Base-by-base conservation (phyloP, 37 sponge, comb jelly and placozoan species). In the Bolinopsis microptera region DNA sequence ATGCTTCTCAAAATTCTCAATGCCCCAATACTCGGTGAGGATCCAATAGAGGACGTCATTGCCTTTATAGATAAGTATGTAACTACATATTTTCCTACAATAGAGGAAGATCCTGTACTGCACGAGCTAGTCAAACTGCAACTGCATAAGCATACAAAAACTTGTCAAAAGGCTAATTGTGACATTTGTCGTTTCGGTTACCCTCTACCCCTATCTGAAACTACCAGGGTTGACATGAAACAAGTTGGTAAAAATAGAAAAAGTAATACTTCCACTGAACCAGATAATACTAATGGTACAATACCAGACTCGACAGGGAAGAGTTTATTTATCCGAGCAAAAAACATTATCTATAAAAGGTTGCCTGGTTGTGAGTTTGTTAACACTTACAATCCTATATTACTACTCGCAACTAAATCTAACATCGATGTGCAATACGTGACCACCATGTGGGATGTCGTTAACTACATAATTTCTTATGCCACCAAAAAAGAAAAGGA, bases 381-480 rank as follows among this genome's bases (percentile, higher is more conserved):
- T 24, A 72, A 72, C 31, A n/a, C 75, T 5, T 72, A 72, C 75
- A 72, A 72, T 21, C 75, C 75, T 8, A 24, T 5, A n/a, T 72
- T 72, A 28, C 75, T 72, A 3, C 5, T 8, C 5, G 75, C 75
- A 24, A 30, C 31, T 8, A n/a, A 21, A 28, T 72, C 75, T 30
- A 72, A 72, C 25, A 72, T 72, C 5, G 75, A 72, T 72, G 31
- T 72, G 3, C 75, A 72, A 24, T 72, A 23, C 31, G 13, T 5
- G 3, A 72, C 75, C 2, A 23, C 75, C 26, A 30, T 72, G 75
- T 72, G 75, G 75, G 75, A 72, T 21, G 31, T 28, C 18, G 75
- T 72, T 5, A 72, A 72, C 75, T 72, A 72, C 31, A 28, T 72
- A 28, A n/a, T 72, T 21, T n/a, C 75, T 23, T 72, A 72, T 72